These are phyloP conservation scores for Sinocyclocheilus anshuiensis DNA, from an alignment of 2,113 vertebrate genomes.

Conservation along the genomic window DNA sequence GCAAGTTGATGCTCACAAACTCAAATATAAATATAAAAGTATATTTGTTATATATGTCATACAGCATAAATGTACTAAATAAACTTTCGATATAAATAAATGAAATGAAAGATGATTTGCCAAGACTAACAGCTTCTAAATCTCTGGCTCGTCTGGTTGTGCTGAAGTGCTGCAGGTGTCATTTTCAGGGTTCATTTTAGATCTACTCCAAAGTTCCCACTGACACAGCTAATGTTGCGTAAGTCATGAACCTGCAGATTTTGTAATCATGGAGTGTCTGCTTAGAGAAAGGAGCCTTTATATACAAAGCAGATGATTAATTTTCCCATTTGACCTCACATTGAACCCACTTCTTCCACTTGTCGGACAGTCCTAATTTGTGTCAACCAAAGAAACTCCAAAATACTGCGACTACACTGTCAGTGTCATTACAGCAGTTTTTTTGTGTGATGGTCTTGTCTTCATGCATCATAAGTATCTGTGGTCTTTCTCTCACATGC, in stretches of 20 bases:
- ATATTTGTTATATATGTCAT: background rate
- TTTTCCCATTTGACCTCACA: background rate
- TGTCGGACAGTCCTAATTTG: background rate
- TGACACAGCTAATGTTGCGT: background rate
- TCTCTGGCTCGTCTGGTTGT: background rate
- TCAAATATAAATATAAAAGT: too few species aligned
- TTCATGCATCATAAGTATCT: background rate
- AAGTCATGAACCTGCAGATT: slow-evolving; percentile 10
- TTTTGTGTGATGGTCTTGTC: background rate
- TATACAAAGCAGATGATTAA: background rate
- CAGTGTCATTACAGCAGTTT: background rate
- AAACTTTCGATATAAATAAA: background rate
- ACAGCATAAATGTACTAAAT: background rate
- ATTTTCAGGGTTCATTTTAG: slow-evolving; percentile 38
- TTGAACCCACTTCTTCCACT: background rate
- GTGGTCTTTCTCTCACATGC: slow-evolving; percentile 20
- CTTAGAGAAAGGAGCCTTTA: background rate
- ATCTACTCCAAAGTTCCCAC: background rate
- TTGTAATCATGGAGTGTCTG: slow-evolving; percentile 7
- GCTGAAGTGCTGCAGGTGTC: background rate
- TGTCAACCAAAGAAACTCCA: background rate
- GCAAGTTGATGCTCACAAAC: background rate
- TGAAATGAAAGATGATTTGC: background rate
- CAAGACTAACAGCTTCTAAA: background rate
- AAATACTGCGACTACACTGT: background rate